These are phyloP conservation scores for Penaeus chinensis DNA, from an alignment of 1,140 invertebrate species.

Conservation along the genomic window DNA sequence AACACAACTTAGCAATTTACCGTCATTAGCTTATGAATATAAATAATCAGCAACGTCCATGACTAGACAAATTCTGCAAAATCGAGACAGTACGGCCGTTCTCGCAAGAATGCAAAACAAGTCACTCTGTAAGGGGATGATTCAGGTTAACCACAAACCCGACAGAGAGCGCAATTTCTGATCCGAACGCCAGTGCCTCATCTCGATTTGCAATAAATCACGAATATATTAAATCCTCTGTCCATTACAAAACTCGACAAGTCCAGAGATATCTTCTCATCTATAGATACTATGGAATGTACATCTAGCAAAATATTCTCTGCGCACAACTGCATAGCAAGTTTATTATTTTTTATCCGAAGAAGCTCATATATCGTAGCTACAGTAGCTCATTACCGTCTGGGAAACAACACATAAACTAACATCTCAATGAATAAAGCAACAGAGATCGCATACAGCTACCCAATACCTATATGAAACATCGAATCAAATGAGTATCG, in stretches of 20 bases:
- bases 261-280: slow-evolving; percentile 19
- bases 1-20: slow-evolving; percentile 26
- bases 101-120: neutral
- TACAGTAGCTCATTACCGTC: slow-evolving; percentile 38
- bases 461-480: slow-evolving; percentile 2
- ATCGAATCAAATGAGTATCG: slow-evolving; percentile 12
- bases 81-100: neutral
- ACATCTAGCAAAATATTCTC: slow-evolving; percentile 29
- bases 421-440: slow-evolving; percentile 17
- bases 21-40: slow-evolving; percentile 4
- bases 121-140: too few species aligned
- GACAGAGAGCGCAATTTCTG: too few species aligned
- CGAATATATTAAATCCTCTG: neutral
- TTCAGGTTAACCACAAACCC: too few species aligned
- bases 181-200: slow-evolving; percentile 1
- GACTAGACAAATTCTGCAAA: slow-evolving; percentile 3
- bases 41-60: slow-evolving; percentile 18
- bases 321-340: slow-evolving; percentile 30
- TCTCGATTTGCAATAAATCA: neutral
- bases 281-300: slow-evolving; percentile 21
- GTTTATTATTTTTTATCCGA: neutral
- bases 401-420: slow-evolving; percentile 43
- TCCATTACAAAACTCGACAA: slow-evolving; percentile 15
- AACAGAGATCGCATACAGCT: slow-evolving; percentile 40
- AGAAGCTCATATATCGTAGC: slow-evolving; percentile 24